Conservation (phyloP, 2,797 vertebrate genomes). For the Bradypodion ventrale region DNA sequence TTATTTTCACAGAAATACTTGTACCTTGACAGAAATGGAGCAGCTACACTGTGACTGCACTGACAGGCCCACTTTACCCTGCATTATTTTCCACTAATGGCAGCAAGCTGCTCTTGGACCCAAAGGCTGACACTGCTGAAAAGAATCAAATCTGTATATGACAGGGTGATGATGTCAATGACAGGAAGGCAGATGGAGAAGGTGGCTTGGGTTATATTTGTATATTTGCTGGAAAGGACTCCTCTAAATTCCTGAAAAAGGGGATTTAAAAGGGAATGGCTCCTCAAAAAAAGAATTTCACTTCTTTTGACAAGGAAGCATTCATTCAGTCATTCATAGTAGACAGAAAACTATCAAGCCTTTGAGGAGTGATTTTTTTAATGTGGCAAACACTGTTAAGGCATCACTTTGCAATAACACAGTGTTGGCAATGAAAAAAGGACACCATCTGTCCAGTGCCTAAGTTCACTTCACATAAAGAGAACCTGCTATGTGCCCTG, state of each 20-base stretch:
- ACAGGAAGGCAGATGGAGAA: not conserved
- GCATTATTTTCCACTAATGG: conserved; percentile 11
- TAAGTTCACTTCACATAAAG: not conserved
- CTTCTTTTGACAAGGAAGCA: not conserved
- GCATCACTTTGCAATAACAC: not conserved
- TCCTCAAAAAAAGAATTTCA: conserved; percentile 1
- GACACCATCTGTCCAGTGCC: not conserved
- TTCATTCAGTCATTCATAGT: not conserved
- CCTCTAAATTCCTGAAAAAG: conserved; percentile 21
- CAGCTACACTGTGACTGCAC: not conserved
- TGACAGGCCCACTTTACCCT: not conserved
- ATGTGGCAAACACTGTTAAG: conserved; percentile 22
- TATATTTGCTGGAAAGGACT: conserved; percentile 30
- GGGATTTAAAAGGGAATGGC: conserved; percentile 16
- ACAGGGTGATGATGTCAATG: not conserved
- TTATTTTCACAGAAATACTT: not conserved
- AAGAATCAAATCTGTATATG: not conserved
- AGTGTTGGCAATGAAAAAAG: not conserved
- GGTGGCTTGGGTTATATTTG: not conserved
- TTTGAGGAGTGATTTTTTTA: not conserved
- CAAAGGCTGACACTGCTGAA: not conserved
- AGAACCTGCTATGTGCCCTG: conserved; percentile 44
- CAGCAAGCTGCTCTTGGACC: not conserved
- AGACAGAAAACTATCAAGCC: not conserved
- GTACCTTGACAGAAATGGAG: not conserved